Evolutionary conservation across 2,113 vertebrate genomes (phyloP).

Genomic region (Leptosomus discolor): DNA sequence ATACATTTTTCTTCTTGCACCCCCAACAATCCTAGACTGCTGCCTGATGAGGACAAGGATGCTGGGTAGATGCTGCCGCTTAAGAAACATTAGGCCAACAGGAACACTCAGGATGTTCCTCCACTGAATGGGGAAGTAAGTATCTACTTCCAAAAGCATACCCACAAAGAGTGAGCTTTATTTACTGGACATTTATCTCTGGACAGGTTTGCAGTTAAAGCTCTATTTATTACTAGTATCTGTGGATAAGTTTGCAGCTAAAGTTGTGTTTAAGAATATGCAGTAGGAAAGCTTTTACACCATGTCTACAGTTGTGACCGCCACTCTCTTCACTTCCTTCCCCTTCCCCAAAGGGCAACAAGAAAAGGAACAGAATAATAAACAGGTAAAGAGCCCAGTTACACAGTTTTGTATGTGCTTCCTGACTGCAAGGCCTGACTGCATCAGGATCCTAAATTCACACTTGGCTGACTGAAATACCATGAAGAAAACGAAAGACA

Average conservation of each 20-base stretch:
- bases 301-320: not conserved
- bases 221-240: not conserved
- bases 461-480: not conserved
- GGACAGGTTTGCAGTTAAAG: not conserved
- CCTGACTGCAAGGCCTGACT: not conserved
- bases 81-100: not conserved
- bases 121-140: not conserved
- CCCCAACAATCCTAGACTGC: not conserved
- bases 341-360: not conserved
- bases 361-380: not conserved
- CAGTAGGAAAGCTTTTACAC: not conserved
- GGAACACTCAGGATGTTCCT: not conserved
- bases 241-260: not conserved
- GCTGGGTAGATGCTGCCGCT: not conserved
- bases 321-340: not conserved
- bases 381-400: not conserved
- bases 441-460: not conserved
- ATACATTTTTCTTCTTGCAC: not conserved
- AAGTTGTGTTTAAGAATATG: not conserved
- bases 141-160: not conserved
- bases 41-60: not conserved
- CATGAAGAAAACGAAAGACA: not conserved
- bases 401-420: not conserved
- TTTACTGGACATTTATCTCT: not conserved
- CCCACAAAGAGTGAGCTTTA: not conserved